Evolutionary conservation across 2,113 vertebrate genomes (phyloP).

Genomic region (Podarcis raffonei): DNA sequence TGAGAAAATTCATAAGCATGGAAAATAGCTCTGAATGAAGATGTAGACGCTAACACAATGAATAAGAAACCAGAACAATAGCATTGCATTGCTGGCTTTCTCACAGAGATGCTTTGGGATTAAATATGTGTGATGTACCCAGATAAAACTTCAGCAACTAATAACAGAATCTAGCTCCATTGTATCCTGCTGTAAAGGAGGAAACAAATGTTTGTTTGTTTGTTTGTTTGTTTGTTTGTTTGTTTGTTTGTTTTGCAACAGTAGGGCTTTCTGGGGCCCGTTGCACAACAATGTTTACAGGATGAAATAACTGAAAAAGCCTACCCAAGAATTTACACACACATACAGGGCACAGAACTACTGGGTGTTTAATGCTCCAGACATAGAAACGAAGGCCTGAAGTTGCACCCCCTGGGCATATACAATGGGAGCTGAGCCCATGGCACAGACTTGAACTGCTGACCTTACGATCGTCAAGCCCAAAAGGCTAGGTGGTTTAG

Average conservation of each 20-base stretch:
- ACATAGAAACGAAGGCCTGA: no score
- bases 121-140: neutral
- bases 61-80: neutral
- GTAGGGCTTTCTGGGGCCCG: fast-evolving
- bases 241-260: neutral
- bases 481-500: neutral
- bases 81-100: neutral
- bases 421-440: no score
- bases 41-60: neutral
- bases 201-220: neutral
- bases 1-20: neutral
- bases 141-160: fast-evolving
- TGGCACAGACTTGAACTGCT: no score
- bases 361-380: neutral
- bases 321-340: neutral
- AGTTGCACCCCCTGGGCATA: no score
- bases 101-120: neutral
- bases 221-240: neutral
- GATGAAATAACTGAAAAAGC: neutral
- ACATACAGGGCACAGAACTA: neutral
- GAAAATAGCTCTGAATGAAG: neutral
- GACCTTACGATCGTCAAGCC: no score
- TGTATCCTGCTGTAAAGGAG: neutral
- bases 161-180: neutral
- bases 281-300: neutral